A percentile compares a stretch with the other conserved stretches of the same genome.
Conservation (phyloP, 2,113 vertebrate genomes). For the Pachyramphus minor region DNA sequence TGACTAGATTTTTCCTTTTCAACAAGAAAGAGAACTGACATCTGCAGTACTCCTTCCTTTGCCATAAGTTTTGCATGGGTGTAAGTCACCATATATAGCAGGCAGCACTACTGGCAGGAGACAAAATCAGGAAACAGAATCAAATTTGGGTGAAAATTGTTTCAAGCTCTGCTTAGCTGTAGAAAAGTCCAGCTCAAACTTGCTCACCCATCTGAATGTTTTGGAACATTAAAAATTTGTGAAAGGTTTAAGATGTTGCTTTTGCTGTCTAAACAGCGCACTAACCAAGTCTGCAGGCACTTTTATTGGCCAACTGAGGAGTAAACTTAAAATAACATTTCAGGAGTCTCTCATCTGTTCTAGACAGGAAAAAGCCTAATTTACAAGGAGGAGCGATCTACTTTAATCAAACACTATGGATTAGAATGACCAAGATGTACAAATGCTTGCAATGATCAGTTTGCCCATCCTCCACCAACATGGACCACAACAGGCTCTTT, state of each 20-base stretch:
- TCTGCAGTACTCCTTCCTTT: not conserved
- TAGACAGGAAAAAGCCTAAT: not conserved
- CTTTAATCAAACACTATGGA: not conserved
- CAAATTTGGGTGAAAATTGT: not conserved
- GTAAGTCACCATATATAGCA: not conserved
- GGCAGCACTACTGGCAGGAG: not conserved
- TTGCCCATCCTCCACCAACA: constrained; percentile 4
- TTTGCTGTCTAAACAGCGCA: not conserved
- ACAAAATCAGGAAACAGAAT: not conserved
- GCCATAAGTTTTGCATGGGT: not conserved
- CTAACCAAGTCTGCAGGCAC: not conserved
- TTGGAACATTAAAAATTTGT: not conserved
- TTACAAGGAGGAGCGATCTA: not conserved
- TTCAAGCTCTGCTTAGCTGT: not conserved
- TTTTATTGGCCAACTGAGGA: not conserved
- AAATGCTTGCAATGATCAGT: not conserved
- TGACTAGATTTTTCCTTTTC: not conserved
- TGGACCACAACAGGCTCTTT: constrained; percentile 36
- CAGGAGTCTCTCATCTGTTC: not conserved
- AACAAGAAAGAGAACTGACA: not conserved
- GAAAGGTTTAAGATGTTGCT: not conserved
- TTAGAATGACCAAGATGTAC: not conserved
- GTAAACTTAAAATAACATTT: not conserved
- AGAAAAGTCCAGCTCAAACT: not conserved
- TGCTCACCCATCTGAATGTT: not conserved